Evolutionary conservation across 1,140 invertebrate species (phyloP).

Genomic region (Tetramorium alpestre): DNA sequence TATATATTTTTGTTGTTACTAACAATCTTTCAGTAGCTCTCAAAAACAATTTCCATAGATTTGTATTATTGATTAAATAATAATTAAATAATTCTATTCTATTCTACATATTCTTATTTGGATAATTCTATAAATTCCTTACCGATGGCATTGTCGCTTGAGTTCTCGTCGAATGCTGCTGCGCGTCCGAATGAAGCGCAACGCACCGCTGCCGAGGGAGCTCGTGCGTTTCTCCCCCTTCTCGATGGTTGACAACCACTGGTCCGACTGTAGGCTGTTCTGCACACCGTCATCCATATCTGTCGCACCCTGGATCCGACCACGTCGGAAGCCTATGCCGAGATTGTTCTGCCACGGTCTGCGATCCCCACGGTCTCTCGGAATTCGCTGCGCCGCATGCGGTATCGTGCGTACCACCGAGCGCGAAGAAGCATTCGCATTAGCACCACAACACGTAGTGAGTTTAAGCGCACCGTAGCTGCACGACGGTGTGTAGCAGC

Average conservation of each 20-base stretch:
- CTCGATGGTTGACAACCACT: constrained; percentile 78
- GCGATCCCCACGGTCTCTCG: constrained; percentile 27
- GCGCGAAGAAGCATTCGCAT: constrained; percentile 41
- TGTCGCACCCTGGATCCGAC: constrained; percentile 60
- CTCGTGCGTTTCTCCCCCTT: constrained; percentile 77
- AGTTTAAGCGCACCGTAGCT: background rate
- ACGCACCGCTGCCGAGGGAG: constrained; percentile 76
- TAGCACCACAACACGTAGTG: background rate
- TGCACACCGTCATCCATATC: constrained; percentile 79
- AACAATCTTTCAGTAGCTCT: background rate
- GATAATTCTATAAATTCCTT: constrained; percentile 58
- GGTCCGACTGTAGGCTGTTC: constrained; percentile 74
- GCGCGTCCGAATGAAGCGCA: constrained; percentile 82
- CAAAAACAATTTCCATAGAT: background rate
- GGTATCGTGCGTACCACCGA: constrained; percentile 18
- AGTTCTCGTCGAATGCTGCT: constrained; percentile 81
- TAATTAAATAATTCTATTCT: background rate
- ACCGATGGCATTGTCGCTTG: constrained; percentile 81
- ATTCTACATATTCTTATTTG: background rate
- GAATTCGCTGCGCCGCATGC: constrained; percentile 46
- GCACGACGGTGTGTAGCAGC: constrained; percentile 59
- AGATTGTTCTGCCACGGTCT: background rate
- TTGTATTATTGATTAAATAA: background rate
- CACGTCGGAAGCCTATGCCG: constrained; percentile 1
- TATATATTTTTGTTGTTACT: background rate